These are phyloP conservation scores for Agrypnia vestita DNA, from an alignment of 1,140 invertebrate genomes.

Conservation along the genomic window DNA sequence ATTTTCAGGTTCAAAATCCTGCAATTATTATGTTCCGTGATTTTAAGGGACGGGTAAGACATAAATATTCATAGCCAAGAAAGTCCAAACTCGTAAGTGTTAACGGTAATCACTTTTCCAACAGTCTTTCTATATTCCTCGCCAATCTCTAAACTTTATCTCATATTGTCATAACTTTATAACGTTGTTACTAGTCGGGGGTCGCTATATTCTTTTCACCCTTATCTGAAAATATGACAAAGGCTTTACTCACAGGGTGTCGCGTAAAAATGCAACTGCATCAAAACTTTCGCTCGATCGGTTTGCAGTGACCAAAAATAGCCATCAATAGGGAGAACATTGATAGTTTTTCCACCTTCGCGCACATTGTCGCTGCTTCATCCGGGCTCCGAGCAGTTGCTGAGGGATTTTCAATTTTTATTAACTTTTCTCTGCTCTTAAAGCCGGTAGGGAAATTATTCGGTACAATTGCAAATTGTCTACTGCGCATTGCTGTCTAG, in stretches of 20 bases:
- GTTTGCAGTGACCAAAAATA: conserved; percentile 20
- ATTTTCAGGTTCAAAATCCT: too few relatives aligned
- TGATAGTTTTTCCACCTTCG: conserved; percentile 29
- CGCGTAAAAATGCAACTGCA: conserved; percentile 46
- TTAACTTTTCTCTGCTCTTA: conserved; percentile 20
- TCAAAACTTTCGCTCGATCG: conserved; percentile 42
- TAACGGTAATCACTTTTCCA: conserved; percentile 20
- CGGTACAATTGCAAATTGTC: conserved; percentile 20
- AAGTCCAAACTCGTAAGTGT: background rate
- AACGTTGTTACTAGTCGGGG: background rate
- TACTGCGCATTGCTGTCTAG: background rate
- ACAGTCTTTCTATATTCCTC: conserved; percentile 13
- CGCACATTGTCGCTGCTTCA: background rate
- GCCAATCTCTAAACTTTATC: conserved; percentile 28
- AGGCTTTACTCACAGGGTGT: conserved; percentile 37
- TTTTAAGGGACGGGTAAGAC: too few relatives aligned
- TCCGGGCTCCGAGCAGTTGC: background rate
- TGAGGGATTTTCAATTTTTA: conserved; percentile 32
- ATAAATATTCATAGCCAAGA: too few relatives aligned
- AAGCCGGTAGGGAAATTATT: conserved; percentile 23
- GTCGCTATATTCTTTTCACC: background rate
- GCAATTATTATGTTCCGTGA: too few relatives aligned
- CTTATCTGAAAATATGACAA: conserved; percentile 24
- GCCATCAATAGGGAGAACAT: conserved; percentile 29
- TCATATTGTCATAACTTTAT: conserved; percentile 34